Evolutionary conservation across 2,888 invertebrate genomes (phyloP).

Genomic region (Caenorhabditis macrosperma): DNA sequence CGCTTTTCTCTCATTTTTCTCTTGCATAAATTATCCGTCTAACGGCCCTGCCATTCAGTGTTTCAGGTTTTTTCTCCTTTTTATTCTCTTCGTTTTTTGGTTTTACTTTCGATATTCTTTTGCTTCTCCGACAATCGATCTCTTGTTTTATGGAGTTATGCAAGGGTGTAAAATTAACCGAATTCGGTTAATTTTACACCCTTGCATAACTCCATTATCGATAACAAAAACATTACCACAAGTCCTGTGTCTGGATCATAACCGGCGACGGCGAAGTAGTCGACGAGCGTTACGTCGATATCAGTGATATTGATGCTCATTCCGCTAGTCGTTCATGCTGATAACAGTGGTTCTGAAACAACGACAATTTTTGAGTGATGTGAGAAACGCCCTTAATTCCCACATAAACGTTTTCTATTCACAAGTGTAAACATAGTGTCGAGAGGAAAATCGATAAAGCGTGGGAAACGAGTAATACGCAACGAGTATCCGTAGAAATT

Average conservation of each 20-base stretch:
- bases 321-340: slow-evolving; percentile 46
- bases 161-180: too few relatives aligned
- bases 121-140: too few relatives aligned
- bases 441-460: slow-evolving; percentile 16
- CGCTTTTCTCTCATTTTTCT: neutral
- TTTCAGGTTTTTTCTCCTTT: neutral
- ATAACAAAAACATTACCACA: slow-evolving; percentile 62
- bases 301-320: slow-evolving; percentile 52
- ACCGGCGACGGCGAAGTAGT: slow-evolving; percentile 78
- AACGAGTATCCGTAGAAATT: too few relatives aligned
- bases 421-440: slow-evolving; percentile 1
- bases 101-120: too few relatives aligned
- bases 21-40: slow-evolving; percentile 9
- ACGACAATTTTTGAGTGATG: neutral
- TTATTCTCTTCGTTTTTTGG: too few relatives aligned
- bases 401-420: neutral
- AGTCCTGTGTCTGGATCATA: slow-evolving; percentile 76
- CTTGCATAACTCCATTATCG: neutral
- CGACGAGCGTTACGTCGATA: slow-evolving; percentile 74
- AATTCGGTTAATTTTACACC: too few relatives aligned
- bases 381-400: slow-evolving; percentile 1
- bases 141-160: too few relatives aligned
- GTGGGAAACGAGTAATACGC: slow-evolving; percentile 3
- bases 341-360: slow-evolving; percentile 35
- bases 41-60: neutral